A percentile compares a stretch with the other conserved stretches of the same genome.
These are phyloP conservation scores for Sebastes matsubarae DNA, from an alignment of 2,797 vertebrate genomes.

Conservation along the genomic window DNA sequence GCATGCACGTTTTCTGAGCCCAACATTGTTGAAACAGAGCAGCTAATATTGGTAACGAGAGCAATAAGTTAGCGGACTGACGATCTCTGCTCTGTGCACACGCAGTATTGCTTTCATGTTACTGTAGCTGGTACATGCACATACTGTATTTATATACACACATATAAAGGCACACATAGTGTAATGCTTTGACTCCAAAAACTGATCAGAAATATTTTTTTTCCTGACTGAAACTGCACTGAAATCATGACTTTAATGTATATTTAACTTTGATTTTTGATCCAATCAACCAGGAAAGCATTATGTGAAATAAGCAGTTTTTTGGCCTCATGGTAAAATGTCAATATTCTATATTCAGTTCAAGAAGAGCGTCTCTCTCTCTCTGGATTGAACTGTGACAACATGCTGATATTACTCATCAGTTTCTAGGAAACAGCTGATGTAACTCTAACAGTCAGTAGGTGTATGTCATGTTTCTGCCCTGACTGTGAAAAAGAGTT, in stretches of 20 bases:
- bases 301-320: no score
- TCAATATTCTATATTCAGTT: not conserved
- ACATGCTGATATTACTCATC: not conserved
- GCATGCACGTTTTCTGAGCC: no score
- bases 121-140: not conserved
- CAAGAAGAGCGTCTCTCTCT: not conserved
- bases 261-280: not conserved
- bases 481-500: not conserved
- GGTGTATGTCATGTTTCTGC: slow-evolving; percentile 15
- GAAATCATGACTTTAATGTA: not conserved
- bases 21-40: no score
- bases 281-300: not conserved
- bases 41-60: no score
- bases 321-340: not conserved
- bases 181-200: not conserved
- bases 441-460: slow-evolving; percentile 21
- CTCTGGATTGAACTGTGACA: not conserved
- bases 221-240: not conserved
- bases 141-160: not conserved
- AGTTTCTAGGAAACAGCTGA: slow-evolving; percentile 28
- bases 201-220: not conserved
- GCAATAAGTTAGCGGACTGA: no score
- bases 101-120: not conserved
- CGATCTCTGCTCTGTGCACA: no score
- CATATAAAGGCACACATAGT: not conserved